Evolutionary conservation across 2,113 vertebrate genomes (phyloP).

Genomic region (Hipposideros armiger): DNA sequence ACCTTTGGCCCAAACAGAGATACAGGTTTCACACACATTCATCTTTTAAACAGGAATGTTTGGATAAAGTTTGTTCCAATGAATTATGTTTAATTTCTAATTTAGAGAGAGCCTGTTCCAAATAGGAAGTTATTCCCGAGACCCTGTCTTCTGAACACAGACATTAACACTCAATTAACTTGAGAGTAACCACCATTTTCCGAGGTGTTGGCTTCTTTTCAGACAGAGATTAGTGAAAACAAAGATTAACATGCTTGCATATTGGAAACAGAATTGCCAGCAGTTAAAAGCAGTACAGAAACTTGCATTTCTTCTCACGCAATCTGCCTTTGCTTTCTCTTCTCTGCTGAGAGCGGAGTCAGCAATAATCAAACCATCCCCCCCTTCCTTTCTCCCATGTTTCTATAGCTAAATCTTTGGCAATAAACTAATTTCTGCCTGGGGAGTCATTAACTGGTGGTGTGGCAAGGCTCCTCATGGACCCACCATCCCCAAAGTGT

Average conservation of each 20-base stretch:
- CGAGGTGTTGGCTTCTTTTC: neutral
- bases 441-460: neutral
- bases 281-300: too few relatives aligned
- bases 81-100: neutral
- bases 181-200: neutral
- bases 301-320: fast-evolving
- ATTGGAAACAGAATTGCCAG: neutral
- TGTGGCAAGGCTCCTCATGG: neutral
- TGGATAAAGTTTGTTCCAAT: neutral
- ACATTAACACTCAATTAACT: neutral
- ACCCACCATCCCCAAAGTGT: neutral
- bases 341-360: neutral
- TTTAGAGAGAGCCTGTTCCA: neutral
- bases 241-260: neutral
- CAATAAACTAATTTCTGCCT: neutral
- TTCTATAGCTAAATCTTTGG: neutral
- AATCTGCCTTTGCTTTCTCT: neutral
- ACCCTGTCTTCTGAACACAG: neutral
- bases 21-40: neutral
- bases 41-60: neutral
- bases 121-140: neutral
- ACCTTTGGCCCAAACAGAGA: neutral
- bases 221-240: neutral
- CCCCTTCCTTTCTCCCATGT: neutral
- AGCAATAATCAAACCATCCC: fast-evolving